Evolutionary conservation across 1,140 invertebrate species (phyloP).

Genomic region (Drosophila lacertosa): DNA sequence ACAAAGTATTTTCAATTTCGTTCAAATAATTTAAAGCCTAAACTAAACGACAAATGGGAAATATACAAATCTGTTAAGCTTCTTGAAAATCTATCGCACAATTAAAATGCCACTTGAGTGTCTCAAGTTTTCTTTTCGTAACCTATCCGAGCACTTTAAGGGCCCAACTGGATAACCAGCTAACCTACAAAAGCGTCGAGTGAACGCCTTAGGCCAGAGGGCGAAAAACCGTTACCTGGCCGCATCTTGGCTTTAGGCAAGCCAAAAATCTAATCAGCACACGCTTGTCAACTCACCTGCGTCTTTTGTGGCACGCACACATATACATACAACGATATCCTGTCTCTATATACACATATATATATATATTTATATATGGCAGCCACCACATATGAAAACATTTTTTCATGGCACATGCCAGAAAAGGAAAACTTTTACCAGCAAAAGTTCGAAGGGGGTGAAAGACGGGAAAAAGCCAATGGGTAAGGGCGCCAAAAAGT

Average conservation of each 20-base stretch:
- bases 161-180: conserved; percentile 55
- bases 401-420: conserved; percentile 44
- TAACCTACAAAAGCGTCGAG: conserved; percentile 58
- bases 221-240: conserved; percentile 44
- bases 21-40: no score
- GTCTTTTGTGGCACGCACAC: not conserved
- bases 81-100: not conserved
- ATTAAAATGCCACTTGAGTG: not conserved
- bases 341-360: not conserved
- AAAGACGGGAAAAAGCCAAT: not conserved
- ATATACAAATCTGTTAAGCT: no score
- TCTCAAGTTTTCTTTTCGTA: conserved; percentile 7
- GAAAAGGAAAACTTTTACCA: conserved; percentile 25
- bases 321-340: not conserved
- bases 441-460: no score
- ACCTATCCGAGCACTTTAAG: conserved; percentile 5
- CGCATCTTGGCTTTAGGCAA: conserved; percentile 50
- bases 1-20: no score
- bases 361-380: not conserved
- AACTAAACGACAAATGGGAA: no score
- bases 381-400: conserved; percentile 26
- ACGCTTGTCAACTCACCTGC: conserved; percentile 48
- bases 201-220: conserved; percentile 4
- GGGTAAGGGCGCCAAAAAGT: conserved; percentile 24
- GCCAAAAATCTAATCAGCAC: conserved; percentile 73